Evolutionary conservation across 1,140 invertebrate species (phyloP), one percentile per base, ranked within the genome.

Genomic region (Calliphora vicina): DNA sequence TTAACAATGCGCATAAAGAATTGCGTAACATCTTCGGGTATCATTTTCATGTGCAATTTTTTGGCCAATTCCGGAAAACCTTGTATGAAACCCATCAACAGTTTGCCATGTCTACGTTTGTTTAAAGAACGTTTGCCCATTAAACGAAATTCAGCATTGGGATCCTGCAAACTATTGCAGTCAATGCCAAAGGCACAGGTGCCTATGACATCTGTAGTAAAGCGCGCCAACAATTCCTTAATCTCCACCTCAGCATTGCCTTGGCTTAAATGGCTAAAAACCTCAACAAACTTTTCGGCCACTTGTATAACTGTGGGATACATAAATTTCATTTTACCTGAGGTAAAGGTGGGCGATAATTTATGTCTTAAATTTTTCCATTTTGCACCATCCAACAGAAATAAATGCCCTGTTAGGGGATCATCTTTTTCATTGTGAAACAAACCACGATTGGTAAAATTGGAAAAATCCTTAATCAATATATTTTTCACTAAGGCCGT

Each of bases 171-270:
- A 20, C 91, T 89, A 78, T 92, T 90, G 27, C 91, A 90, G 17
- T 93, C 91, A 2, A 93, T 84, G 0, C 92, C 92, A 74, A 93
- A 93, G 17, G 91, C 92, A 82, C 91, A 91, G 10, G 88, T 91
- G 0, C 92, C 92, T 26, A 93, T 93, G 1, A 92, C 89, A 87
- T 95, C 94, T 61, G 93, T 94, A 0, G 93, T 92, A 84, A 92
- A 94, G 74, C 92, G 91, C 0, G 92, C 92, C 73, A 93, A 91
- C 2, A 94, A 85, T 23, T 94, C 92, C 45, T 92, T 92, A 72
- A 92, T 91, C 86, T 93, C 92, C 10, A 92, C 43, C 67, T 88
- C 82, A 13, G 82, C 84, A 0, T 67, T 72, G 0, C 83, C 85
- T 0, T 43, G 12, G 2, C 27, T 45, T 10, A 83, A 82, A 0